These are phyloP conservation scores for Pocillopora damicornis DNA, from an alignment of 64 coral and sea anemone genomes.

Conservation along the genomic window DNA sequence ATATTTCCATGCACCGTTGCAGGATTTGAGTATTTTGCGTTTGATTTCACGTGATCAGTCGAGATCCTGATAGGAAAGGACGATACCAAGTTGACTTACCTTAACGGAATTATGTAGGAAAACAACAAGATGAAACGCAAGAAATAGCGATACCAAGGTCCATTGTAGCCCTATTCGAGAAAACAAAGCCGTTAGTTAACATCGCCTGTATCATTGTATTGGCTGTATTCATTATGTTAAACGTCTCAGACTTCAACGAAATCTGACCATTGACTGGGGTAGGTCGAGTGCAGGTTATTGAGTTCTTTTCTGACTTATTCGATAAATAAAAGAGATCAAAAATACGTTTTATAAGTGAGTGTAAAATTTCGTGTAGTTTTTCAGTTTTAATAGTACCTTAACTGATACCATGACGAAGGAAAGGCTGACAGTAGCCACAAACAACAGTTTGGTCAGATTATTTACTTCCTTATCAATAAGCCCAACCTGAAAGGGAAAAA, in stretches of 20 bases:
- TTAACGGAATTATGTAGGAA: constrained; percentile 95
- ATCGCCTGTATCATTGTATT: no score
- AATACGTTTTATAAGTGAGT: neutral
- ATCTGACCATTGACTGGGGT: no score
- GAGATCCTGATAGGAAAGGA: neutral
- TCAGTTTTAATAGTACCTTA: constrained; percentile 49
- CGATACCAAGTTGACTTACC: constrained; percentile 21
- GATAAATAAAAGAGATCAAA: neutral
- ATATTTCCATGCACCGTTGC: no score
- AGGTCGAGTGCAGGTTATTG: no score
- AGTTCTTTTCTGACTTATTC: no score
- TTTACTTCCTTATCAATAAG: constrained; percentile 86
- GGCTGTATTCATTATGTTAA: no score
- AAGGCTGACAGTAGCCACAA: constrained; percentile 73
- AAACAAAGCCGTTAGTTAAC: neutral
- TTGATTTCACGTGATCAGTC: neutral
- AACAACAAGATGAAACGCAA: constrained; percentile 91
- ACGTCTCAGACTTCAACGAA: no score
- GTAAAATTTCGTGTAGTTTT: neutral
- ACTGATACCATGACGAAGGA: constrained; percentile 79
- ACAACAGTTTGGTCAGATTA: constrained; percentile 93
- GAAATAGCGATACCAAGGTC: constrained; percentile 97
- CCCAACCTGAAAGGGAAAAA: constrained; percentile 62
- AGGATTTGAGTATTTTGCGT: no score
- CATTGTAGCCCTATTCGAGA: constrained; percentile 64